phyloP scores from a whole-genome alignment of 2,113 vertebrate genomes.

The human (Homo sapiens) region GRCh38 chr3:139794001-139794500 shows the following conservation, averaged over 20 bases:
- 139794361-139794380: neutral
- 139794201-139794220: neutral
- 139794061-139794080: neutral
- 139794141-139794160: neutral
- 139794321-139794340: conserved; percentile 34
- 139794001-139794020: neutral
- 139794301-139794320: conserved; percentile 26
- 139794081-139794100: neutral
- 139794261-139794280: neutral
- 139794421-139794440: neutral
- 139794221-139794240: neutral
- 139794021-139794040: neutral
- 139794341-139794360: conserved; percentile 42
- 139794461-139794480: neutral
- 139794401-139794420: neutral
- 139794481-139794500: neutral
- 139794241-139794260: neutral
- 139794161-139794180: neutral
- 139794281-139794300: neutral
- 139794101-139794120: neutral
- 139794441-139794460: conserved; percentile 5
- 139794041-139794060: neutral
- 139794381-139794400: neutral
- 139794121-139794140: neutral
- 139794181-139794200: neutral